phyloP scores from a whole-genome alignment of 2,113 vertebrate genomes.

The Motacilla tschutschensis region DNA sequence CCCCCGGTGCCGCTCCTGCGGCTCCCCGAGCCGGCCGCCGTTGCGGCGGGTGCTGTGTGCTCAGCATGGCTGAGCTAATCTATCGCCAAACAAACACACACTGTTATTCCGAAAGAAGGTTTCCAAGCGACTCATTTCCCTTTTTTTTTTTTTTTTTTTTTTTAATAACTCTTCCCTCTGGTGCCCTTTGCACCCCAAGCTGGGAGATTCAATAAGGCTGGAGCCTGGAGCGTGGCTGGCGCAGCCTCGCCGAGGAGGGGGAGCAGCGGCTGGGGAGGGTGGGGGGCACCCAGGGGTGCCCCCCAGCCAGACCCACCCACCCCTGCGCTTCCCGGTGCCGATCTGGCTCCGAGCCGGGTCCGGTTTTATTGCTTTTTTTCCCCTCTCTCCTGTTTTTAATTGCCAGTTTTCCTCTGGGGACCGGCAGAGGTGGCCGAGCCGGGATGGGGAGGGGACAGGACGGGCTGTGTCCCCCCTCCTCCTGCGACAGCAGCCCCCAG shows the following conservation, averaged over 20 bases:
- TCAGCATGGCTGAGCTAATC: slow-evolving; percentile 64
- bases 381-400: neutral
- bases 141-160: too few species aligned
- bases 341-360: neutral
- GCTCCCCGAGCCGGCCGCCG: neutral
- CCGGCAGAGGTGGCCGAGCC: neutral
- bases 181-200: slow-evolving; percentile 65
- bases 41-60: slow-evolving; percentile 42
- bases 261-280: neutral
- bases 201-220: slow-evolving; percentile 66
- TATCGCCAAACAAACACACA: slow-evolving; percentile 62
- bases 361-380: neutral
- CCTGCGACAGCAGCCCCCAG: neutral
- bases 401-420: neutral
- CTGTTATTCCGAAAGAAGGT: slow-evolving; percentile 61
- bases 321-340: neutral
- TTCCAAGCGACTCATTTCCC: slow-evolving; percentile 71
- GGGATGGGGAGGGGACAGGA: neutral
- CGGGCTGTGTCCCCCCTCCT: too few species aligned
- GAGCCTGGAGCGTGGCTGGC: slow-evolving; percentile 33
- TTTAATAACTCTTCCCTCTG: slow-evolving; percentile 66
- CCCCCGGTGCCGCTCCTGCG: neutral
- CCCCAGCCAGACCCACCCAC: neutral
- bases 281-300: neutral
- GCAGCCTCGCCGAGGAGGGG: neutral